These are phyloP conservation scores for Otocyon megalotis DNA, from an alignment of 2,113 vertebrate genomes.

Conservation along the genomic window DNA sequence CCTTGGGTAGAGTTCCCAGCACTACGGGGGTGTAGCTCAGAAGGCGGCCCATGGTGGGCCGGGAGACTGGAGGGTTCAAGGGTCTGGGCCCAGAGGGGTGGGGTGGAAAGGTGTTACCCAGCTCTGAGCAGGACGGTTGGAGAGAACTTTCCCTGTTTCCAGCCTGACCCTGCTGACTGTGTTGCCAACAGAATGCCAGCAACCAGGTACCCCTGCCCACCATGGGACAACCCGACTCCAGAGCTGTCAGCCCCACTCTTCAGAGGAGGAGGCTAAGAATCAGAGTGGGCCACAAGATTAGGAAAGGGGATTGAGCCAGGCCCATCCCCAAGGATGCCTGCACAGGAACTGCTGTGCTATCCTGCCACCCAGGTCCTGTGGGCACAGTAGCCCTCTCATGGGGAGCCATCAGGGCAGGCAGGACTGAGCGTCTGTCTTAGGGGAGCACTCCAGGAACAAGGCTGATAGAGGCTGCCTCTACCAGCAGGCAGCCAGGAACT, in stretches of 20 bases:
- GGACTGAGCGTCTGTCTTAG: fast-evolving
- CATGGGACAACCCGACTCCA: fast-evolving
- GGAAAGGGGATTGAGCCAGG: neutral
- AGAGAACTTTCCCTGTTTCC: fast-evolving
- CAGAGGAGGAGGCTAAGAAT: neutral
- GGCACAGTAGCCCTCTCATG: neutral
- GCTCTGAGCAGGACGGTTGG: fast-evolving
- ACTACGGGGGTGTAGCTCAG: neutral
- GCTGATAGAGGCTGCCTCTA: neutral
- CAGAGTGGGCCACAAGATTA: neutral
- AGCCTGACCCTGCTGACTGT: fast-evolving
- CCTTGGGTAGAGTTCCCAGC: neutral
- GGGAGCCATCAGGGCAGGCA: neutral
- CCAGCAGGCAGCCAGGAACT: neutral
- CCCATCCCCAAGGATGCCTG: neutral
- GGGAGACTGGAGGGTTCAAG: fast-evolving
- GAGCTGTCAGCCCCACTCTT: neutral
- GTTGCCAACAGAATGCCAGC: neutral
- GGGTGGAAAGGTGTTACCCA: fast-evolving
- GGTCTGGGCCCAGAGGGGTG: fast-evolving
- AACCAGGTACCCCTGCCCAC: neutral
- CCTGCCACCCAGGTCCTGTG: neutral
- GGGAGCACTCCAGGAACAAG: neutral
- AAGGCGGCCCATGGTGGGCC: fast-evolving
- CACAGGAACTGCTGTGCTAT: neutral